A percentile compares a stretch with the other conserved stretches of the same genome.
Conservation (phyloP, 2,113 vertebrate genomes). For the Henicopernis longicauda region DNA sequence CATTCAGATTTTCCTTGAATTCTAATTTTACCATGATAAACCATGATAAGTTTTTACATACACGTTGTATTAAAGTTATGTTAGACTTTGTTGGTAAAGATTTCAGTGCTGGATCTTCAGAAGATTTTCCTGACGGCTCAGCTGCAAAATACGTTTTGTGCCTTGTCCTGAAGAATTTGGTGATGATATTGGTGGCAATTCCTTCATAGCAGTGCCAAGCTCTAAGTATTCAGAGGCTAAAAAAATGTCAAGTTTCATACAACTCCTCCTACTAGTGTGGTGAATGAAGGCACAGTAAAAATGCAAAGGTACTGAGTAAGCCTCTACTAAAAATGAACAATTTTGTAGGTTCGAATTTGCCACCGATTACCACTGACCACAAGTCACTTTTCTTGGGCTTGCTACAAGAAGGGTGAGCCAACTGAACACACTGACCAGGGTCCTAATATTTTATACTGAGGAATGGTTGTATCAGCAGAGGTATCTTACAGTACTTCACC, state of each 20-base stretch:
- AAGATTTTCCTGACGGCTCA: background rate
- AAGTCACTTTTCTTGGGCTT: background rate
- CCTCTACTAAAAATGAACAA: rapidly evolving
- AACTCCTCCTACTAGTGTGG: background rate
- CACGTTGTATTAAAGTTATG: background rate
- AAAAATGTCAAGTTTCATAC: background rate
- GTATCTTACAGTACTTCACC: background rate
- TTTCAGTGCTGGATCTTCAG: background rate
- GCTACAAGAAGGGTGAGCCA: background rate
- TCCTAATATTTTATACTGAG: background rate
- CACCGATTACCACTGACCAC: background rate
- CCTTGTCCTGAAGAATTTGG: background rate
- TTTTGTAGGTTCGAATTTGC: background rate
- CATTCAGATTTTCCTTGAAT: background rate
- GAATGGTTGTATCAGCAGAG: background rate
- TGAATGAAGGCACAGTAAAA: background rate
- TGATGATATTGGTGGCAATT: background rate
- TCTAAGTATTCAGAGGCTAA: background rate
- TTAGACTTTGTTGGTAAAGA: background rate
- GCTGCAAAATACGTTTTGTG: background rate
- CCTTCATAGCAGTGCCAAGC: background rate
- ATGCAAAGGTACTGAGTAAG: background rate
- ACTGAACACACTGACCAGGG: background rate
- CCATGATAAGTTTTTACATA: background rate
- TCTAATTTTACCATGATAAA: background rate